Percentiles rank a stretch among this genome's conserved stretches.
Conservation (phyloP, 1,140 invertebrate genomes). For the Neodiprion virginianus region DNA sequence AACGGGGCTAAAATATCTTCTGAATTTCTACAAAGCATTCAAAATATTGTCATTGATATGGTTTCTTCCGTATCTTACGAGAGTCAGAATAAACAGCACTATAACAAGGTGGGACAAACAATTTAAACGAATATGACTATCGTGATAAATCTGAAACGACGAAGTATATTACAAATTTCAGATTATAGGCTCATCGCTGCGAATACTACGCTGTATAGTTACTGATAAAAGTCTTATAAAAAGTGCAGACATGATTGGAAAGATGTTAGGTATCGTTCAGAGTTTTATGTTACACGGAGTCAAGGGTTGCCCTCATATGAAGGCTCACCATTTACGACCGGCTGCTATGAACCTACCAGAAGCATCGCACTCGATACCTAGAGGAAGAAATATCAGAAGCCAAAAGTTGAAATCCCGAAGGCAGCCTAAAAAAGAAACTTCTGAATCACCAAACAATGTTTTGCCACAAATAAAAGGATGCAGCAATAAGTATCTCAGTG, state of each 20-base stretch:
- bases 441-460: conserved; percentile 30
- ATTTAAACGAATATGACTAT: background rate
- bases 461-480: conserved; percentile 32
- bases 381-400: conserved; percentile 52
- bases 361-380: conserved; percentile 42
- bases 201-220: conserved; percentile 40
- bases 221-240: conserved; percentile 31
- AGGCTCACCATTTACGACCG: conserved; percentile 56
- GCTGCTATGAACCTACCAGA: conserved; percentile 65
- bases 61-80: conserved; percentile 36
- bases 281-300: conserved; percentile 62
- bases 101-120: conserved; percentile 43
- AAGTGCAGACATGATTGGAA: conserved; percentile 47
- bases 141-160: conserved; percentile 8
- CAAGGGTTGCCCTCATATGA: conserved; percentile 42
- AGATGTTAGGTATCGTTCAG: conserved; percentile 64
- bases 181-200: conserved; percentile 41
- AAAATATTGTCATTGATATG: conserved; percentile 39
- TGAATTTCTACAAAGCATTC: conserved; percentile 40
- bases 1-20: conserved; percentile 28
- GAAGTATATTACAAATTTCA: conserved; percentile 33
- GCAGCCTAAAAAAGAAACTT: conserved; percentile 37
- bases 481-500: conserved; percentile 54
- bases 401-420: conserved; percentile 51
- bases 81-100: conserved; percentile 37